Conservation (phyloP, 2,888 invertebrate genomes). For the Ptilodon capucinus region DNA sequence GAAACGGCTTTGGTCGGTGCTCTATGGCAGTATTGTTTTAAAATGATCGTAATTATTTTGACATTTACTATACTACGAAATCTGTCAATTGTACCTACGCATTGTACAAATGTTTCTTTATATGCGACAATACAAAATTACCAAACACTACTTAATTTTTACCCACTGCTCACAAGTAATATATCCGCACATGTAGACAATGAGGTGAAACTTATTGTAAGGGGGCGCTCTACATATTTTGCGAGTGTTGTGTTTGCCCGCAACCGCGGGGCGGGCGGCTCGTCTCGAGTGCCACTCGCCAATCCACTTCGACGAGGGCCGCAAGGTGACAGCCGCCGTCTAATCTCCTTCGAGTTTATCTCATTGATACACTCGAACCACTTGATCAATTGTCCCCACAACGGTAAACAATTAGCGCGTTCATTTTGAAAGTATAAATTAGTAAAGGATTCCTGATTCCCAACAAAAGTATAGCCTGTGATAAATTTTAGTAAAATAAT, state of each 20-base stretch:
- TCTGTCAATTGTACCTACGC: too few relatives aligned
- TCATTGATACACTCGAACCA: constrained; percentile 51
- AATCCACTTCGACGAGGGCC: constrained; percentile 54
- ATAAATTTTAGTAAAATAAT: too few relatives aligned
- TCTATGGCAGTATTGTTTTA: too few relatives aligned
- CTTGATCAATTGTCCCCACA: constrained; percentile 38
- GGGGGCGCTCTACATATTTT: constrained; percentile 63
- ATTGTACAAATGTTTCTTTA: neutral
- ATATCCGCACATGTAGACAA: constrained; percentile 22
- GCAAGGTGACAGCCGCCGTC: constrained; percentile 69
- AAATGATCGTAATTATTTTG: too few relatives aligned
- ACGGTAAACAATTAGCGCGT: neutral
- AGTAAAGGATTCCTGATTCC: too few relatives aligned
- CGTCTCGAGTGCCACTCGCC: constrained; percentile 67
- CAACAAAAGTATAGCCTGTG: too few relatives aligned
- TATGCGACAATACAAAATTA: too few relatives aligned
- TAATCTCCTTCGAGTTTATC: constrained; percentile 69
- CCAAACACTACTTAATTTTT: constrained; percentile 13
- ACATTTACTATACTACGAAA: too few relatives aligned
- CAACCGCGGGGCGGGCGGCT: constrained; percentile 55
- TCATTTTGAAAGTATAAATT: neutral
- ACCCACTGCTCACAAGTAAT: constrained; percentile 27
- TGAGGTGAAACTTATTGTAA: constrained; percentile 39
- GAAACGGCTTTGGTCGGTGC: too few relatives aligned
- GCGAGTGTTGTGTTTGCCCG: constrained; percentile 66